Evolutionary conservation across 92 coral and sea anemone species (phyloP).

Genomic region (Phenganax stokvisi): DNA sequence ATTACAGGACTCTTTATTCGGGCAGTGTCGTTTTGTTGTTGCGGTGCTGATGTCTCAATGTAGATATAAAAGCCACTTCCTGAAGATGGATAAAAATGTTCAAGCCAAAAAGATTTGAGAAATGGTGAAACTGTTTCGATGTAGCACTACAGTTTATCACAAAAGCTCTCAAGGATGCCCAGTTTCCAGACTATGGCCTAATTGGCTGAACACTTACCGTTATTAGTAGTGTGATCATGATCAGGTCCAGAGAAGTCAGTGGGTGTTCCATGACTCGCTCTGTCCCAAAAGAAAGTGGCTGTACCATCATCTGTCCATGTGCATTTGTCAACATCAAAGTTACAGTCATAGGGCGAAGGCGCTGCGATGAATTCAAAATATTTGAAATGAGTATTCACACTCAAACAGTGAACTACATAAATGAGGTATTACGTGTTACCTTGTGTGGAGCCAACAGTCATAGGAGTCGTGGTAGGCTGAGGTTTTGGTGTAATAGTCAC

Average conservation of each 20-base stretch:
- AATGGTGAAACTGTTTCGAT: too few relatives aligned
- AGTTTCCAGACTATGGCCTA: background rate
- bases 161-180: too few relatives aligned
- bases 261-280: slow-evolving; percentile 59
- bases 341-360: slow-evolving; percentile 83
- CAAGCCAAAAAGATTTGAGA: too few relatives aligned
- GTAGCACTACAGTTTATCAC: too few relatives aligned
- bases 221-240: slow-evolving; percentile 72
- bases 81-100: background rate
- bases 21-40: slow-evolving; percentile 75
- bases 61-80: slow-evolving; percentile 62
- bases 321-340: slow-evolving; percentile 61
- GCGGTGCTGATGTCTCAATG: slow-evolving; percentile 74
- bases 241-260: slow-evolving; percentile 67
- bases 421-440: slow-evolving; percentile 36
- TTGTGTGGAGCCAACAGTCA: slow-evolving; percentile 57
- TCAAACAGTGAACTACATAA: background rate
- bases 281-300: slow-evolving; percentile 77
- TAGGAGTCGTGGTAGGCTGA: slow-evolving; percentile 48
- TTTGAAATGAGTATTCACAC: background rate
- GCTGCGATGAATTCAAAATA: slow-evolving; percentile 18
- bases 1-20: slow-evolving; percentile 64
- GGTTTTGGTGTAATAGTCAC: slow-evolving; percentile 68
- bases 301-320: slow-evolving; percentile 65
- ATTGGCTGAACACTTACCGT: background rate